Evolutionary conservation across 2,797 vertebrate species (phyloP).

Genomic region (Oreochromis grahami): DNA sequence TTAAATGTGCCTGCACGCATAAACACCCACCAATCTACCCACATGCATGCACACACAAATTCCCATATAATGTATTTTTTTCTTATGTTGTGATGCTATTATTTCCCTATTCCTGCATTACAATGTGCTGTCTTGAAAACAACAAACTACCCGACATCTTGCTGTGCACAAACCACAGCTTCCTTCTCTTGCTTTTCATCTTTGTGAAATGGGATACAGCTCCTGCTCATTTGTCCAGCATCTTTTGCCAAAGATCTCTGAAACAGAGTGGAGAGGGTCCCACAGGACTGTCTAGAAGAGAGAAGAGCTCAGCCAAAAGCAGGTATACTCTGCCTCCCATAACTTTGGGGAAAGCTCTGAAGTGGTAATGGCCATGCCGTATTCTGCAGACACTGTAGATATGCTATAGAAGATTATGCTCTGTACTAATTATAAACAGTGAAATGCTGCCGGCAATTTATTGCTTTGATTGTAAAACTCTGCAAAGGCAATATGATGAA

Average conservation of each 20-base stretch:
- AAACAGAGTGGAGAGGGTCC: conserved; percentile 39
- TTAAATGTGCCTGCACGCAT: background rate
- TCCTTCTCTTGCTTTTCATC: conserved; percentile 10
- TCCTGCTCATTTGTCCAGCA: conserved; percentile 49
- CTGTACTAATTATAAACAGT: background rate
- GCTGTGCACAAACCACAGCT: background rate
- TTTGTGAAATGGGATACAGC: conserved; percentile 45
- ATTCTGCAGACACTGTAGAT: background rate
- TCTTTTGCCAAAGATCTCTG: conserved; percentile 46
- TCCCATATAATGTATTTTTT: background rate
- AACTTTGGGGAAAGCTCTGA: conserved; percentile 25
- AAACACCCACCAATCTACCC: background rate
- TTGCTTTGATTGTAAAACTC: background rate
- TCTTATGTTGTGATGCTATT: background rate
- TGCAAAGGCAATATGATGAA: background rate
- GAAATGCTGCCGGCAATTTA: background rate
- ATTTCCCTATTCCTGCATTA: background rate
- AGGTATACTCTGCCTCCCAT: conserved; percentile 50
- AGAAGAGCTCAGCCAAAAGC: conserved; percentile 30
- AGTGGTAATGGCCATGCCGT: conserved; percentile 19
- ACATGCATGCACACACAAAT: background rate
- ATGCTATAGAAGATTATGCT: background rate
- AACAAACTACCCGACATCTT: background rate
- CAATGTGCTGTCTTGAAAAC: background rate
- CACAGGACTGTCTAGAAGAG: conserved; percentile 22